Percentiles rank a stretch among this genome's conserved stretches.
Conservation (phyloP, 1,140 invertebrate species). For the Diachasmimorpha longicaudata region DNA sequence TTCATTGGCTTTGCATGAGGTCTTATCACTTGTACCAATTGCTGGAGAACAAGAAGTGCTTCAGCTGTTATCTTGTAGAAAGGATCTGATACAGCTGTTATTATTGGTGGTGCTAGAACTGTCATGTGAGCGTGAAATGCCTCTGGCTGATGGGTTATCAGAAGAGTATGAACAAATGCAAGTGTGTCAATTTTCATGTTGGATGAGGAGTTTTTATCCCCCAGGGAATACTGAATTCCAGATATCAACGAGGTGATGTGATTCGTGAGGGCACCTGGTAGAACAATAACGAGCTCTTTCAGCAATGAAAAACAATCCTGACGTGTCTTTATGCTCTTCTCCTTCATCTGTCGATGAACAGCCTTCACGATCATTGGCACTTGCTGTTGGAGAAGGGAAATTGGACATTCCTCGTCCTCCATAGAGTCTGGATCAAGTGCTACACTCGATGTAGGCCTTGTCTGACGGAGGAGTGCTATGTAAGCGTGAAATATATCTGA, state of each 20-base stretch:
- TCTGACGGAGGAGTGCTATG: slow-evolving; percentile 90
- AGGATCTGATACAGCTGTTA: slow-evolving; percentile 87
- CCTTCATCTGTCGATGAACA: slow-evolving; percentile 88
- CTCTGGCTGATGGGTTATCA: slow-evolving; percentile 82
- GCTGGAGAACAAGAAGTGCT: slow-evolving; percentile 90
- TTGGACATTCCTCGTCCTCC: slow-evolving; percentile 79
- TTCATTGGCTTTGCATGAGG: slow-evolving; percentile 72
- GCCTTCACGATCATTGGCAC: slow-evolving; percentile 84
- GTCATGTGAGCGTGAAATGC: slow-evolving; percentile 77
- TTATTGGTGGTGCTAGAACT: slow-evolving; percentile 85
- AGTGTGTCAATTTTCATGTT: slow-evolving; percentile 99
- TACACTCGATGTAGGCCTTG: slow-evolving; percentile 72
- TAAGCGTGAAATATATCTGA: slow-evolving; percentile 98
- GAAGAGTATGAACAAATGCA: slow-evolving; percentile 87
- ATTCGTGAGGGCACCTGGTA: slow-evolving; percentile 86
- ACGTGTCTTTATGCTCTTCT: slow-evolving; percentile 92
- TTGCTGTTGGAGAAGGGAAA: slow-evolving; percentile 74
- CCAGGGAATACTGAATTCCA: slow-evolving; percentile 89
- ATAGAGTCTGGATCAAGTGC: slow-evolving; percentile 77
- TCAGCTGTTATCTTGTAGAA: slow-evolving; percentile 99
- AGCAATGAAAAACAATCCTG: slow-evolving; percentile 91
- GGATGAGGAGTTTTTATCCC: slow-evolving; percentile 92
- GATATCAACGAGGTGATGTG: slow-evolving; percentile 87
- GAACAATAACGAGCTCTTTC: slow-evolving; percentile 86
- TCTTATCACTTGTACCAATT: slow-evolving; percentile 92